Conservation (phyloP, 1,140 invertebrate genomes). For the Ephestia elutella region DNA sequence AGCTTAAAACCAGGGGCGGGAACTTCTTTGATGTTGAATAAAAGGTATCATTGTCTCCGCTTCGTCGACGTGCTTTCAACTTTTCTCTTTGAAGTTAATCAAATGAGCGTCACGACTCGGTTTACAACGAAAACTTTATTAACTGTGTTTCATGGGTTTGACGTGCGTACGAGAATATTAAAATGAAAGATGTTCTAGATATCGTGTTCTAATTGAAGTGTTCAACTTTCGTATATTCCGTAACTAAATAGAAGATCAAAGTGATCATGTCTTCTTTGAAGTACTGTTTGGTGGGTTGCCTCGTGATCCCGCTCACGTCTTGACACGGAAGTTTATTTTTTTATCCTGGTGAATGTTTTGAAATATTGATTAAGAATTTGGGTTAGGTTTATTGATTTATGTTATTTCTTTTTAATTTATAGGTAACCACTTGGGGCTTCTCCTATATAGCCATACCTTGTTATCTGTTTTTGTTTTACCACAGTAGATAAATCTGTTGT, state of each 20-base stretch:
- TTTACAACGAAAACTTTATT: constrained; percentile 61
- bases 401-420: too few relatives aligned
- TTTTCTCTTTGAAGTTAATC: constrained; percentile 68
- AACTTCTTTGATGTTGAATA: constrained; percentile 66
- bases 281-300: constrained; percentile 11
- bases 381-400: too few relatives aligned
- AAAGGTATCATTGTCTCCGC: constrained; percentile 70
- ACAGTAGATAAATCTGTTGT: too few relatives aligned
- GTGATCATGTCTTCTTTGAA: constrained; percentile 54
- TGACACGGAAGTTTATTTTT: constrained; percentile 39
- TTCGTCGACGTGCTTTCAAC: constrained; percentile 61
- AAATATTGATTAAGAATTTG: background rate
- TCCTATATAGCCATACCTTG: too few relatives aligned
- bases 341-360: constrained; percentile 6
- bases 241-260: constrained; percentile 68
- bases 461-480: too few relatives aligned
- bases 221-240: constrained; percentile 44
- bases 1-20: constrained; percentile 45
- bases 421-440: too few relatives aligned
- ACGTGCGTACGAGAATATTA: constrained; percentile 38
- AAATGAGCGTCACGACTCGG: constrained; percentile 56
- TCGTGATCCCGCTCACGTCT: constrained; percentile 32
- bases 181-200: constrained; percentile 46
- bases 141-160: constrained; percentile 36
- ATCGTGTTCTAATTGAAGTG: constrained; percentile 57